These are phyloP conservation scores for Auanema sp. DNA, from an alignment of 2,888 invertebrate genomes.

Conservation along the genomic window DNA sequence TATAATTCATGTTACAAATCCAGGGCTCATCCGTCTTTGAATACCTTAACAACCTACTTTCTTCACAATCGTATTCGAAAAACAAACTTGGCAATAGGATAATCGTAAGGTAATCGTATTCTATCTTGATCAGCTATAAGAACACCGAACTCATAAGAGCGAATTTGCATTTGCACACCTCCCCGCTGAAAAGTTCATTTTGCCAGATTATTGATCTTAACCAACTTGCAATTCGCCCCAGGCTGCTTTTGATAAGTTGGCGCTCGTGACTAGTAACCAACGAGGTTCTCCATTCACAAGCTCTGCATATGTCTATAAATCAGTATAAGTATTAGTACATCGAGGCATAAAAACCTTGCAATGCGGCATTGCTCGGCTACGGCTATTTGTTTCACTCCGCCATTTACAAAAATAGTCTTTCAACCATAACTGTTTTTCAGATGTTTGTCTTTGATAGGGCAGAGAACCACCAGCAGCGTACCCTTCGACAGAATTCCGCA, in stretches of 20 bases:
- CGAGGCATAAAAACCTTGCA: conserved; percentile 78
- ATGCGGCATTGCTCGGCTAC: conserved; percentile 89
- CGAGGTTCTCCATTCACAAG: conserved; percentile 28
- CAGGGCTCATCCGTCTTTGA: conserved; percentile 27
- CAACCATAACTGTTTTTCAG: conserved; percentile 75
- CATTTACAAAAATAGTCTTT: conserved; percentile 68
- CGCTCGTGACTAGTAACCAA: conserved; percentile 72
- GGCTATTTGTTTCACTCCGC: conserved; percentile 75
- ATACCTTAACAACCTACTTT: conserved; percentile 15
- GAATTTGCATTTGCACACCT: conserved; percentile 18
- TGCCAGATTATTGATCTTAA: conserved; percentile 7
- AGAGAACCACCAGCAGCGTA: conserved; percentile 83
- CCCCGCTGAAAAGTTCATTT: conserved; percentile 2
- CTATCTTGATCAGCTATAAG: conserved; percentile 39
- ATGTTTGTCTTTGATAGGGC: conserved; percentile 79
- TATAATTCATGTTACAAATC: conserved; percentile 23
- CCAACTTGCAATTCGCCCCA: conserved; percentile 79
- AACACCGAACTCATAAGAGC: conserved; percentile 57
- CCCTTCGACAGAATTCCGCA: conserved; percentile 81
- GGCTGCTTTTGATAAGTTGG: conserved; percentile 93
- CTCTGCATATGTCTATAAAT: conserved; percentile 29
- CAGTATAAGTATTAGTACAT: conserved; percentile 64
- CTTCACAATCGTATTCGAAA: background rate
- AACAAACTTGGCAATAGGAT: conserved; percentile 45
- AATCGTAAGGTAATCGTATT: conserved; percentile 50